A percentile compares a stretch with the other conserved stretches of the same genome.
These are phyloP conservation scores for Labeo rohita DNA, from an alignment of 2,113 vertebrate species.

Conservation along the genomic window DNA sequence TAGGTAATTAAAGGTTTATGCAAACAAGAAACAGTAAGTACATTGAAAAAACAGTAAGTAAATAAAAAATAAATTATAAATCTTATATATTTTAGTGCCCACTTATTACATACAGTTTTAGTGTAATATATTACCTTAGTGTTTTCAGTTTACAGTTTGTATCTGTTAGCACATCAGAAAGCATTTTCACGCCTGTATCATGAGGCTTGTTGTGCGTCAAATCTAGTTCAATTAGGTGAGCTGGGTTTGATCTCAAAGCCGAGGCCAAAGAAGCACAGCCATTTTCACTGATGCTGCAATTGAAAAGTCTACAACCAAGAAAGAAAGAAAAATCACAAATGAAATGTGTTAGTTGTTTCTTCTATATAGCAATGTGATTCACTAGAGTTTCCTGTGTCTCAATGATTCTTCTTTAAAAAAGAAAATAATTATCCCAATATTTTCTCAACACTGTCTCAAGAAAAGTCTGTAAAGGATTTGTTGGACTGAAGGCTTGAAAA, in stretches of 20 bases:
- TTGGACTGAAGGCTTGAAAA: too few relatives aligned
- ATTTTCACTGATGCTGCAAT: background rate
- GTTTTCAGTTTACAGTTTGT: background rate
- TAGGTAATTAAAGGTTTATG: too few relatives aligned
- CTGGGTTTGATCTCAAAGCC: constrained; percentile 23
- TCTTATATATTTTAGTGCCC: background rate
- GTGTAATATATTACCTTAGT: background rate
- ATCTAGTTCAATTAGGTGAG: constrained; percentile 19
- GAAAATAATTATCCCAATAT: too few relatives aligned
- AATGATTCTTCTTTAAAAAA: background rate
- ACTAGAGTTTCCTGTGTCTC: background rate
- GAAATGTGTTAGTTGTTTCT: background rate
- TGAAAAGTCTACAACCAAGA: background rate
- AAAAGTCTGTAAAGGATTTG: too few relatives aligned
- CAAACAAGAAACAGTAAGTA: too few relatives aligned
- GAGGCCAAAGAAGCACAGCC: background rate
- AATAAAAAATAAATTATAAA: too few relatives aligned
- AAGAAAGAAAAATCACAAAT: background rate
- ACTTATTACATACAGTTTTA: background rate
- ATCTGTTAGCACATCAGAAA: constrained; percentile 15
- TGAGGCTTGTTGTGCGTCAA: constrained; percentile 5
- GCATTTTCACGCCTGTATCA: constrained; percentile 21
- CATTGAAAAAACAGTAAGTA: too few relatives aligned
- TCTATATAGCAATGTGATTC: background rate
- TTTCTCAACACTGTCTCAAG: too few relatives aligned